Conservation (phyloP, 2,888 invertebrate genomes). For the Seira ritae region DNA sequence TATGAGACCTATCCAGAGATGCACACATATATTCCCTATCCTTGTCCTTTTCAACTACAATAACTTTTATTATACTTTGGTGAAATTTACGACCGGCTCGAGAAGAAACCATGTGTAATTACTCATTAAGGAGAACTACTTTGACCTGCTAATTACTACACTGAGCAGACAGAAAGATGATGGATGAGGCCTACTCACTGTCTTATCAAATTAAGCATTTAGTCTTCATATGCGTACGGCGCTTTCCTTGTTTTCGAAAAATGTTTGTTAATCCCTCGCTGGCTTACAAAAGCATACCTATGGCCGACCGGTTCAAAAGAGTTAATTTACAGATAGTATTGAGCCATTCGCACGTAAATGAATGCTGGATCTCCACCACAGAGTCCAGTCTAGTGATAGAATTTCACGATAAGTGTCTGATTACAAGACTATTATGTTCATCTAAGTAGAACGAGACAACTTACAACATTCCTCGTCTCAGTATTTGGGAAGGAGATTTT, state of each 20-base stretch:
- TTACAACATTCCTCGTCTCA: slow-evolving; percentile 19
- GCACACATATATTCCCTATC: neutral
- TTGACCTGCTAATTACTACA: slow-evolving; percentile 2
- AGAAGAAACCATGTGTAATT: neutral
- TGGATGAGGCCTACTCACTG: neutral
- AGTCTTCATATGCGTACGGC: neutral
- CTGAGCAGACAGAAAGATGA: slow-evolving; percentile 10
- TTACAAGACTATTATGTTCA: slow-evolving; percentile 51
- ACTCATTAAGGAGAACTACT: neutral
- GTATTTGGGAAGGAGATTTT: too few relatives aligned
- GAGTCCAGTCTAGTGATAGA: slow-evolving; percentile 8
- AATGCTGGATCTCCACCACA: neutral
- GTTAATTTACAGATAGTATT: slow-evolving; percentile 9
- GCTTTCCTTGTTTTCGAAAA: neutral
- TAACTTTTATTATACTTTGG: neutral
- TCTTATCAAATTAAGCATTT: slow-evolving; percentile 1
- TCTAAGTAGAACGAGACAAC: slow-evolving; percentile 43
- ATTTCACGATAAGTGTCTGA: slow-evolving; percentile 34
- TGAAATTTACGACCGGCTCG: neutral
- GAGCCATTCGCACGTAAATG: neutral
- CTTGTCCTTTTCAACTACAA: neutral
- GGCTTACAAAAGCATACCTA: neutral
- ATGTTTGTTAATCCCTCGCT: neutral
- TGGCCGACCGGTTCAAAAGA: slow-evolving; percentile 14
- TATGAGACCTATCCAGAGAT: neutral